Base-by-base conservation (phyloP, 1,140 invertebrate species). In the Trachymyrmex cornetzi region DNA sequence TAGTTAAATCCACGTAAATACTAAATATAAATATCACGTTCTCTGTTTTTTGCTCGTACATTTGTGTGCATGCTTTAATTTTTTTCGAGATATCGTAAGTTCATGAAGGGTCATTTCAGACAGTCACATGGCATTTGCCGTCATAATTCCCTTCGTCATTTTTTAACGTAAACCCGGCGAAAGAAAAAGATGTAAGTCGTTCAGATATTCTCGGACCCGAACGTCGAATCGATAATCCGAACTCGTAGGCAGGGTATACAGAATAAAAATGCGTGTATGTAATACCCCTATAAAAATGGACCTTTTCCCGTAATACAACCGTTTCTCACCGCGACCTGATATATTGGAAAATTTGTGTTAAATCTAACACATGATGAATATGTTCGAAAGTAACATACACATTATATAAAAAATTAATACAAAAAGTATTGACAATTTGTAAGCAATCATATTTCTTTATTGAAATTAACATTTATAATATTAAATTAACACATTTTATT, bases 231-330 rank as follows among this genome's bases (percentile, higher is more conserved):
- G 14, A 50, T 38, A 19, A 30, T 2, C 19, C 24, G 24, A 50
- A 75, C 44, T 38, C 67, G 38, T 82, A 38, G 24, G 4, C 16
- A 38, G 34, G 53, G 0, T 27, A 19, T 11, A 38, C 24, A 19
- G n/a, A 7, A 71, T 81, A 71, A 81, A 84, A 81, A 84, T 61
- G 69, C 55, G 61, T 48, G 11, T 27, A 64, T 80, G 85, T 86
- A 86, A 86, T 86, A 22, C 22, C 50, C 27, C 77, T 77, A 86
- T 86, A 71, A 81, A 69, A 27, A 63, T 30, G 16, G 22, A n/a
- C 48, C 75, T 86, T 75, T 48, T 57, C 48, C n/a, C 53, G 6
- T 22, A 57, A 77, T 86, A 55, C 87, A 77, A 64, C 6, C 61
- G 48, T 89, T 87, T 50, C 71, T 87, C 88, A 86, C 34, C 55